Conservation (phyloP, 2,888 invertebrate species). For the Sesamia inferens region DNA sequence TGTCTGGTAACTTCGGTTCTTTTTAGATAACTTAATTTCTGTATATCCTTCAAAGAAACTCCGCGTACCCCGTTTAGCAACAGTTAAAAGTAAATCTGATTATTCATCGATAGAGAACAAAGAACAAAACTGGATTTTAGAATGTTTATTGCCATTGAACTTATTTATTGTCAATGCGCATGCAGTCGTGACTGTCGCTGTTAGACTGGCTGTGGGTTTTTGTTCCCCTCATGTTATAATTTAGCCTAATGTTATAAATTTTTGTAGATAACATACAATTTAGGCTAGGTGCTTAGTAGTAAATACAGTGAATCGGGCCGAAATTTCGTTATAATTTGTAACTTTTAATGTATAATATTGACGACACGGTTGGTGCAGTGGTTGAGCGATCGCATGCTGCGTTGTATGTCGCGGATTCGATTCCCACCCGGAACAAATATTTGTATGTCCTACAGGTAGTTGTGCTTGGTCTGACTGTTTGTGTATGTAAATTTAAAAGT, state of each 20-base stretch:
- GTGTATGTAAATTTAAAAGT: too few relatives aligned
- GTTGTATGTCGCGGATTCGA: too few relatives aligned
- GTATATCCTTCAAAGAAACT: neutral
- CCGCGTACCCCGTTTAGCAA: neutral
- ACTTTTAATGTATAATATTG: neutral
- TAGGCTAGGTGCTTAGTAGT: neutral
- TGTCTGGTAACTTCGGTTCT: neutral
- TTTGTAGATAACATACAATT: neutral
- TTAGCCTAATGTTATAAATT: neutral
- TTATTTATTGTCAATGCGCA: conserved; percentile 61
- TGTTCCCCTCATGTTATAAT: conserved; percentile 26
- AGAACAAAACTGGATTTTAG: conserved; percentile 64
- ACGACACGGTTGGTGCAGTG: too few relatives aligned
- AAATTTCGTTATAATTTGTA: neutral
- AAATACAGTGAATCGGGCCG: neutral
- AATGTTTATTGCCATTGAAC: conserved; percentile 67
- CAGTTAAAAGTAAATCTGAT: conserved; percentile 14
- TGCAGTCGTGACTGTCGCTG: conserved; percentile 59
- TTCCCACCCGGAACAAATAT: too few relatives aligned
- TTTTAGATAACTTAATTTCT: neutral
- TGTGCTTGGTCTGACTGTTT: too few relatives aligned
- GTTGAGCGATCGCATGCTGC: too few relatives aligned
- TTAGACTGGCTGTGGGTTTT: conserved; percentile 24
- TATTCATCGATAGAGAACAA: conserved; percentile 57
- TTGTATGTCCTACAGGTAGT: too few relatives aligned